Evolutionary conservation across 2,113 vertebrate species (phyloP).

Genomic region (Phalacrocorax pelagicus): DNA sequence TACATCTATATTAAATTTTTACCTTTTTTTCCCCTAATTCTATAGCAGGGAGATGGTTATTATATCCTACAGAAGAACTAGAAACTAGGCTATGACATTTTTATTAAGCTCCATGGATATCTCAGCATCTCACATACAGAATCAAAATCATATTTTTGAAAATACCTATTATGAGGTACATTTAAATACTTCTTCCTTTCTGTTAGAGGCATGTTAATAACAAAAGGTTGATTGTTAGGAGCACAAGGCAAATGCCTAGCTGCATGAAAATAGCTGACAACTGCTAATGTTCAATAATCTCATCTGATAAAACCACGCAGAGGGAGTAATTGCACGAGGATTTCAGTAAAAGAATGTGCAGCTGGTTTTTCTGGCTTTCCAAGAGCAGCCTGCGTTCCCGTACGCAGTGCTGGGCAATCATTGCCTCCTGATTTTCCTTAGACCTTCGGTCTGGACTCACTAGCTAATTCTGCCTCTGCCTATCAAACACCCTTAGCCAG

Average conservation of each 20-base stretch:
- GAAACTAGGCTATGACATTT: background rate
- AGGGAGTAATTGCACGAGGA: background rate
- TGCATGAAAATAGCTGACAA: constrained; percentile 50
- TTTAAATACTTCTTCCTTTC: background rate
- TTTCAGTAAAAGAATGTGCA: constrained; percentile 14
- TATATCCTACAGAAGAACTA: background rate
- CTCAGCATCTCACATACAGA: background rate
- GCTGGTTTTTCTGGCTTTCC: constrained; percentile 34
- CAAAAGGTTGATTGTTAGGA: constrained; percentile 6
- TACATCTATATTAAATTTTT: background rate
- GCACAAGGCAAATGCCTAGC: background rate
- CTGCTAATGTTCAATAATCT: background rate
- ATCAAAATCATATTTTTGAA: background rate
- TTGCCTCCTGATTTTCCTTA: background rate
- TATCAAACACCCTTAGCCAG: background rate
- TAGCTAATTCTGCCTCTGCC: background rate
- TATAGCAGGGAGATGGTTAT: background rate
- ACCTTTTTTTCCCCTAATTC: accelerated
- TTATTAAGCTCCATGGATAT: background rate
- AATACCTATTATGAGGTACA: background rate
- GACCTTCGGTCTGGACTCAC: background rate
- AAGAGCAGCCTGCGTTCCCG: background rate
- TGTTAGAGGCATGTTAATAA: background rate
- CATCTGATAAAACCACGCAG: background rate
- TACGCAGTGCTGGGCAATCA: background rate